These are phyloP conservation scores for Karalla daura DNA, from an alignment of 2,797 vertebrate species.

Conservation along the genomic window DNA sequence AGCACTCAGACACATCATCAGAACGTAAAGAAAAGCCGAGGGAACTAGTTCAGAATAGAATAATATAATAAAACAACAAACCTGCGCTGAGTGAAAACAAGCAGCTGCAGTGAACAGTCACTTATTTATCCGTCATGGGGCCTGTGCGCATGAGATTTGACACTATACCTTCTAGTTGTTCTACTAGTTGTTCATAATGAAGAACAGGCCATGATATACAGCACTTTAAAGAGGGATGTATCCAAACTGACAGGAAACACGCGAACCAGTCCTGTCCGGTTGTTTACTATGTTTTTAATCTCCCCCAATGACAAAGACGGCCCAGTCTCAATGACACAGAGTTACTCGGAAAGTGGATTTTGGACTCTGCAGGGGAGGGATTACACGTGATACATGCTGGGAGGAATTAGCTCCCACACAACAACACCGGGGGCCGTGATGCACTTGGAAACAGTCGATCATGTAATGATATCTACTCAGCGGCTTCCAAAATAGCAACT, in stretches of 20 bases:
- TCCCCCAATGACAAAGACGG: constrained; percentile 44
- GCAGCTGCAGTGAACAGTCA: neutral
- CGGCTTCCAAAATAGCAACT: constrained; percentile 11
- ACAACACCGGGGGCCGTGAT: constrained; percentile 7
- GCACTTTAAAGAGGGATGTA: constrained; percentile 10
- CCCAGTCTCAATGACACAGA: constrained; percentile 22
- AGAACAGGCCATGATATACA: neutral
- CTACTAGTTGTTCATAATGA: neutral
- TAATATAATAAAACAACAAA: neutral
- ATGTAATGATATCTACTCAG: constrained; percentile 8
- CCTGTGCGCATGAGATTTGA: neutral
- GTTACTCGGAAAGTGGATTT: constrained; percentile 15
- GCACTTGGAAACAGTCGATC: constrained; percentile 38
- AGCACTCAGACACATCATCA: neutral
- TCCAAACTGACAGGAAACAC: constrained; percentile 15
- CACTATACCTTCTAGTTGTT: neutral
- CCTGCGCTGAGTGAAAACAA: neutral
- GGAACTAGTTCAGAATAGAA: neutral
- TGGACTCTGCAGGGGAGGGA: constrained; percentile 36
- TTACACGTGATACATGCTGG: constrained; percentile 24
- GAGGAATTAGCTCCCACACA: constrained; percentile 12
- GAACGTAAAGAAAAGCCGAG: neutral
- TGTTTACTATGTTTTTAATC: constrained; percentile 52
- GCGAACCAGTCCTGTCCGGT: constrained; percentile 10
- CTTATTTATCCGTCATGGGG: neutral